Evolutionary conservation across 1,140 invertebrate genomes (phyloP).

Genomic region (Aphelenchoides fujianensis): DNA sequence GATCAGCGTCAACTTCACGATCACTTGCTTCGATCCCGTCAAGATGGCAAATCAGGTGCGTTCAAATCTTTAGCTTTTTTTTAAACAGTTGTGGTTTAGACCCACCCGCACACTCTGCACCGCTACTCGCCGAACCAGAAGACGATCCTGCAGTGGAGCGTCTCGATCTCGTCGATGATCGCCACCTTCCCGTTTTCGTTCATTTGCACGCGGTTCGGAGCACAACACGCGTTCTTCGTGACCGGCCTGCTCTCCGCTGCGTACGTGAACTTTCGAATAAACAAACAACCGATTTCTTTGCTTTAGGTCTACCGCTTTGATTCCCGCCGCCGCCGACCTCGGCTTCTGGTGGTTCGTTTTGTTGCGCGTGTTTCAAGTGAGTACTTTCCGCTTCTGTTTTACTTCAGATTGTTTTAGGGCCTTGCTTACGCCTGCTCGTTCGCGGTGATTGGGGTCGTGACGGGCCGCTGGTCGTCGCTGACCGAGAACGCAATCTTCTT

Average conservation of each 20-base stretch:
- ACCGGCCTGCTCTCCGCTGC: slow-evolving; percentile 35
- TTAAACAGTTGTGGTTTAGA: background rate
- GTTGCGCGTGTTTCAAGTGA: slow-evolving; percentile 38
- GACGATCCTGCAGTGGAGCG: slow-evolving; percentile 14
- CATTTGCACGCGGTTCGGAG: slow-evolving; percentile 38
- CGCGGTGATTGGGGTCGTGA: slow-evolving; percentile 18
- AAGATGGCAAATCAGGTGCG: too few relatives aligned
- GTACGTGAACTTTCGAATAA: too few relatives aligned
- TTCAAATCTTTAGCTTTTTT: too few relatives aligned
- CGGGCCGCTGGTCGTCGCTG: slow-evolving; percentile 15
- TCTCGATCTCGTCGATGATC: background rate
- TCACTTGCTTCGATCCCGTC: slow-evolving; percentile 19
- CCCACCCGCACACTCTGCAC: background rate
- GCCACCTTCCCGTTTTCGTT: slow-evolving; percentile 31
- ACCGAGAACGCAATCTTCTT: slow-evolving; percentile 28
- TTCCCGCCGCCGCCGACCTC: slow-evolving; percentile 25
- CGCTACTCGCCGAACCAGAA: background rate
- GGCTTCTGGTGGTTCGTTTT: slow-evolving; percentile 33
- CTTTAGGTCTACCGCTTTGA: slow-evolving; percentile 27
- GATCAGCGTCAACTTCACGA: slow-evolving; percentile 20
- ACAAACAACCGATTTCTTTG: too few relatives aligned
- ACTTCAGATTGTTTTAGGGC: slow-evolving; percentile 25
- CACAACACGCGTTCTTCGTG: slow-evolving; percentile 33
- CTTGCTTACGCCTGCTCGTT: slow-evolving; percentile 15
- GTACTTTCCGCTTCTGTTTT: background rate